Evolutionary conservation across 2,797 vertebrate species (phyloP).

Genomic region (Aphelocoma californica): DNA sequence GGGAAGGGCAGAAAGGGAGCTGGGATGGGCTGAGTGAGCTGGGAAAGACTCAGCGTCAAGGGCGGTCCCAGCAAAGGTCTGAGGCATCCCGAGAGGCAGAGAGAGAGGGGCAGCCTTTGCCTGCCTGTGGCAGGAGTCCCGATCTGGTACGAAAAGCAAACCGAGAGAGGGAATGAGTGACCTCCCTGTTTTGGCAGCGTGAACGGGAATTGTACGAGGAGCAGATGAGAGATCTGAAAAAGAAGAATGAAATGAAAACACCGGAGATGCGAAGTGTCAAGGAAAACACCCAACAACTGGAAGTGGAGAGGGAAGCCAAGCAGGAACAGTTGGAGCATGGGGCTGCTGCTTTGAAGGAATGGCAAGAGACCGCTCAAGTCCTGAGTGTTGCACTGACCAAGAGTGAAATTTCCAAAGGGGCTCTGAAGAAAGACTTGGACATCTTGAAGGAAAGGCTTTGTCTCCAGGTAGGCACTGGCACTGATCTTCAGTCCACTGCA

Average conservation of each 20-base stretch:
- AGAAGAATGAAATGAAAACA: constrained; percentile 59
- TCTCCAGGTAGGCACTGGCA: not conserved
- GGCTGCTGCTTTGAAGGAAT: too few relatives aligned
- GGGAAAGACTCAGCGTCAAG: not conserved
- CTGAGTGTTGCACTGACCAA: too few relatives aligned
- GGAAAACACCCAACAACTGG: too few relatives aligned
- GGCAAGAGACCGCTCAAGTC: too few relatives aligned
- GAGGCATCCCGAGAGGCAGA: not conserved
- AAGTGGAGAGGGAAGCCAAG: too few relatives aligned
- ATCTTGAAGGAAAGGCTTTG: too few relatives aligned
- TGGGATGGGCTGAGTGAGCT: not conserved
- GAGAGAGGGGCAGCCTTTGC: not conserved
- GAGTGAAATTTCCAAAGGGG: too few relatives aligned
- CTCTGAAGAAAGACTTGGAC: not conserved
- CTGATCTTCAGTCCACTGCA: not conserved
- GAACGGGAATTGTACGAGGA: constrained; percentile 61
- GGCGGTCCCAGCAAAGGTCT: not conserved
- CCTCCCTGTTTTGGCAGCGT: constrained; percentile 45
- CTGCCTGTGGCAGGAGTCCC: not conserved
- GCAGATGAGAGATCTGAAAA: constrained; percentile 1
- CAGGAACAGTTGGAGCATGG: not conserved
- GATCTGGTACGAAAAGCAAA: not conserved
- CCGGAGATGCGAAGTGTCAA: too few relatives aligned
- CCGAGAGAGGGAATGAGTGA: not conserved
- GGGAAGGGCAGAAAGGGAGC: not conserved